A percentile compares a stretch with the other conserved stretches of the same genome.
Conservation (phyloP, 2,113 vertebrate genomes). For the Myiozetetes cayanensis region DNA sequence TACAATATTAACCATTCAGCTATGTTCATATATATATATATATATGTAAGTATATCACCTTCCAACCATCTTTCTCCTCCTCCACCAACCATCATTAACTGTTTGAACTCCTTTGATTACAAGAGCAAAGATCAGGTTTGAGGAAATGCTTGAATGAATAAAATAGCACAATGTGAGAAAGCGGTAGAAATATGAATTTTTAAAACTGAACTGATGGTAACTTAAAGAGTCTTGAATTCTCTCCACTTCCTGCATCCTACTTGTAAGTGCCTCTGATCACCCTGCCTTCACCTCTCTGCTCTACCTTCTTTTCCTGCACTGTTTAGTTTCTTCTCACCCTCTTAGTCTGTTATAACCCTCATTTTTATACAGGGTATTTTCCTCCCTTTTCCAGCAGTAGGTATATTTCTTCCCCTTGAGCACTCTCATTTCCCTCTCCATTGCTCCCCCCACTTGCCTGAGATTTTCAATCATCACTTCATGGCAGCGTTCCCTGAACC, state of each 20-base stretch:
- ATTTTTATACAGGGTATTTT: neutral
- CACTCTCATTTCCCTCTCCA: constrained; percentile 49
- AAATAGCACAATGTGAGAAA: neutral
- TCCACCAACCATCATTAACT: neutral
- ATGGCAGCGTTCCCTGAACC: constrained; percentile 39
- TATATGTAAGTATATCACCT: neutral
- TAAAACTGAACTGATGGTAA: neutral
- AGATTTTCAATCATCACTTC: constrained; percentile 53
- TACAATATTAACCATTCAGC: neutral
- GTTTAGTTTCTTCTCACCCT: neutral
- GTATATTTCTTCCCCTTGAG: constrained; percentile 34
- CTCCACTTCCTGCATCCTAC: neutral
- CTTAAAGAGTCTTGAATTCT: neutral
- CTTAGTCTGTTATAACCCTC: neutral
- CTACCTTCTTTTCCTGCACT: neutral
- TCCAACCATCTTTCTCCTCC: neutral
- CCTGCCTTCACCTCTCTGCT: neutral
- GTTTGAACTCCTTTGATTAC: neutral
- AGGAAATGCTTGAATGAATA: neutral
- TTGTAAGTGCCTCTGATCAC: neutral
- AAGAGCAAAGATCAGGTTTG: neutral
- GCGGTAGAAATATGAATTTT: neutral
- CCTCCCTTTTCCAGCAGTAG: neutral
- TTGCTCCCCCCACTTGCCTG: constrained; percentile 10
- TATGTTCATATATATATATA: neutral